Conservation (phyloP, 2,797 vertebrate species). For the Coracias cyanogaster region DNA sequence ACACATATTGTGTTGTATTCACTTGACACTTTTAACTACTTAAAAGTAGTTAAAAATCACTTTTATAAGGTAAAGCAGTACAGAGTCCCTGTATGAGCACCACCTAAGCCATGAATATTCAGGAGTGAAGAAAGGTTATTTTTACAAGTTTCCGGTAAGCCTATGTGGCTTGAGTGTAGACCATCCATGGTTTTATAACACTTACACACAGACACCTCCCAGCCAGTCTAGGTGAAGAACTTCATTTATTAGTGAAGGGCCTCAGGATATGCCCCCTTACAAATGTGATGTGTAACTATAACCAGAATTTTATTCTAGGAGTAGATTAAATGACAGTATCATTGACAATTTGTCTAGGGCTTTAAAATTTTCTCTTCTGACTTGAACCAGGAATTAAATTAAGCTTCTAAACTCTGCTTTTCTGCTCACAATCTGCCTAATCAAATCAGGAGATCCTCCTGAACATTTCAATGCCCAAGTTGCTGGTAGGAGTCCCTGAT, state of each 20-base stretch:
- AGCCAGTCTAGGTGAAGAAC: background rate
- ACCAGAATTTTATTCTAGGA: background rate
- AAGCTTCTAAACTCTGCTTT: conserved; percentile 13
- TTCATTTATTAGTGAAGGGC: background rate
- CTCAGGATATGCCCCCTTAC: background rate
- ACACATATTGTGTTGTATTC: background rate
- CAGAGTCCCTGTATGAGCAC: background rate
- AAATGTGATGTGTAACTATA: background rate
- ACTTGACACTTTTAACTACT: background rate
- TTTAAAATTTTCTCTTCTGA: conserved; percentile 54
- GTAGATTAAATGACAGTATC: background rate
- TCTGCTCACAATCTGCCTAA: conserved; percentile 49
- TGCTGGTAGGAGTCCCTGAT: conserved; percentile 42
- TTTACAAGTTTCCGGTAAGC: background rate
- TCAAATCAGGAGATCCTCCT: conserved; percentile 36
- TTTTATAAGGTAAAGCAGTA: background rate
- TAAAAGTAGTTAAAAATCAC: background rate
- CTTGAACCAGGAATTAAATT: conserved; percentile 16
- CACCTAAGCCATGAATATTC: background rate
- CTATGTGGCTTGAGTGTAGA: rapidly evolving
- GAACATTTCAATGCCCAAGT: conserved; percentile 34
- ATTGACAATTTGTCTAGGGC: conserved; percentile 5
- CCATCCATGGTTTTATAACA: background rate
- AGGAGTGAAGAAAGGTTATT: background rate
- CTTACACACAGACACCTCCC: background rate